A percentile compares a stretch with the other conserved stretches of the same genome.
Conservation (phyloP, 2,888 invertebrate species). For the Orthonychiurus folsomi region DNA sequence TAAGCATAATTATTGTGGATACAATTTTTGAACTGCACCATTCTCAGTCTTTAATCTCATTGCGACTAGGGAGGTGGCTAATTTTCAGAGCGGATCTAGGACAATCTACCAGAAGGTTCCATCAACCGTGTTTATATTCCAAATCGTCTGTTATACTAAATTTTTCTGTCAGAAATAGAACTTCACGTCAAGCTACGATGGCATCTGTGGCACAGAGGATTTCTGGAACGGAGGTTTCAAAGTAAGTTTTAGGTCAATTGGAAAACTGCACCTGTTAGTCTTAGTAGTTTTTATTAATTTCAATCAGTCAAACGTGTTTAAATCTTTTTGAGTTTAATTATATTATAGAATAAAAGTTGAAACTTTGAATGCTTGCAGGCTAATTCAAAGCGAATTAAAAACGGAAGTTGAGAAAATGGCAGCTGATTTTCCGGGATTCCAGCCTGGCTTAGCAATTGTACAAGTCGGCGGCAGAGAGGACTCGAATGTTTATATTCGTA, state of each 20-base stretch:
- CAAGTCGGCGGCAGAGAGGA: slow-evolving; percentile 94
- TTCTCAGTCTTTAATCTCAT: not conserved
- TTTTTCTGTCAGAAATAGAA: not conserved
- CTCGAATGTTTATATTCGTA: slow-evolving; percentile 95
- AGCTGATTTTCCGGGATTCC: slow-evolving; percentile 55
- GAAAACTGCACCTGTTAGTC: not conserved
- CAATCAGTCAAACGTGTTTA: too few relatives aligned
- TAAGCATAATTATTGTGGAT: too few relatives aligned
- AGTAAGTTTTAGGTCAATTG: slow-evolving; percentile 49
- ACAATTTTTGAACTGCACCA: too few relatives aligned
- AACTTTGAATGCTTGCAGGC: too few relatives aligned
- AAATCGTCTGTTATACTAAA: not conserved
- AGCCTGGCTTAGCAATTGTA: slow-evolving; percentile 75
- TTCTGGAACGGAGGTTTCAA: slow-evolving; percentile 47
- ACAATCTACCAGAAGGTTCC: not conserved
- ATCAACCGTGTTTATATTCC: not conserved
- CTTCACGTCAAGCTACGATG: not conserved
- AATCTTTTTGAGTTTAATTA: slow-evolving; percentile 8
- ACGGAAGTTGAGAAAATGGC: slow-evolving; percentile 57
- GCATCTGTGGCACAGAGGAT: slow-evolving; percentile 36
- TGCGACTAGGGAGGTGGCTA: not conserved
- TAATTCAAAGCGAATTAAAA: slow-evolving; percentile 60
- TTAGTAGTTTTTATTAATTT: slow-evolving; percentile 12
- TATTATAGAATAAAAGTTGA: too few relatives aligned
- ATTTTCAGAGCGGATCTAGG: not conserved